These are phyloP conservation scores for Pristionchus fissidentatus DNA, from an alignment of 2,888 invertebrate species.

Conservation along the genomic window DNA sequence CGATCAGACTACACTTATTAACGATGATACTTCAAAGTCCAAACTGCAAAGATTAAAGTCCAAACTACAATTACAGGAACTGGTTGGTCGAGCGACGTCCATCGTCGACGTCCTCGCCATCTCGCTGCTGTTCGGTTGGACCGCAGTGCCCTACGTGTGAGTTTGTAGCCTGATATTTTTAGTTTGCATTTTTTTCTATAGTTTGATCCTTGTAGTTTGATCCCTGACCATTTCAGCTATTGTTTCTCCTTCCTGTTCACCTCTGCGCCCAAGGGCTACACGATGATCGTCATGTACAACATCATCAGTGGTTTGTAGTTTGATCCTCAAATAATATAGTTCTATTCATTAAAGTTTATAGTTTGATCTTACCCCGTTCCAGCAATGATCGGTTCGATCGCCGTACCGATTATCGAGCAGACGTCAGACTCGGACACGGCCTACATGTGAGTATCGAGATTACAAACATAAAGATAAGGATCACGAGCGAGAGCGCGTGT, in stretches of 20 bases:
- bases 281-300: conserved; percentile 69
- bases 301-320: conserved; percentile 59
- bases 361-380: conserved; percentile 26
- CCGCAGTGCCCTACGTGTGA: conserved; percentile 62
- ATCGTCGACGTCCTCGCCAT: conserved; percentile 55
- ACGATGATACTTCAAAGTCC: not conserved
- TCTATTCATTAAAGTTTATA: not conserved
- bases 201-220: not conserved
- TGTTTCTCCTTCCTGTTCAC: conserved; percentile 68
- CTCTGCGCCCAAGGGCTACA: conserved; percentile 71
- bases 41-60: no score
- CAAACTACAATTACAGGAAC: conserved; percentile 10
- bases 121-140: conserved; percentile 66
- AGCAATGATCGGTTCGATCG: conserved; percentile 71
- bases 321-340: not conserved
- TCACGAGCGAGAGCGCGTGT: no score
- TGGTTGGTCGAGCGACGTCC: conserved; percentile 46
- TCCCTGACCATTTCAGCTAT: conserved; percentile 58
- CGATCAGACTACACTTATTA: not conserved
- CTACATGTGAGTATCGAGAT: conserved; percentile 45
- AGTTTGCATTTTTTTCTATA: not conserved
- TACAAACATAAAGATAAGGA: no score
- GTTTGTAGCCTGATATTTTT: not conserved
- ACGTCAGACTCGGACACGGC: conserved; percentile 55
- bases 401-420: conserved; percentile 68